Conservation (phyloP, 1,140 invertebrate genomes). For the Lordiphosa mommai region DNA sequence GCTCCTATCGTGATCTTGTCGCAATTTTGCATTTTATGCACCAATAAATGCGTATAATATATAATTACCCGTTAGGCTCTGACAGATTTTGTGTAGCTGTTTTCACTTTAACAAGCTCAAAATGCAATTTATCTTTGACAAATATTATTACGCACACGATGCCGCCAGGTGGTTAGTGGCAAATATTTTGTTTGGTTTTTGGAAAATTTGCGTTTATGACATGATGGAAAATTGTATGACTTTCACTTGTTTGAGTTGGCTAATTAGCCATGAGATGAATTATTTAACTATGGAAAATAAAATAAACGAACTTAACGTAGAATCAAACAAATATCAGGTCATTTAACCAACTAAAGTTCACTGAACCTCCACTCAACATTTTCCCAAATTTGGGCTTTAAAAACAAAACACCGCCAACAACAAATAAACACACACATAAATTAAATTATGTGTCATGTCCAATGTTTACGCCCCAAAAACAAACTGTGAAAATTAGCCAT, state of each 20-base stretch:
- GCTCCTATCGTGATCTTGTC: conserved; percentile 44
- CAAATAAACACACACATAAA: not conserved
- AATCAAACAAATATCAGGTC: too few relatives aligned
- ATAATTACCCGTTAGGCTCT: conserved; percentile 43
- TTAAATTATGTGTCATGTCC: conserved; percentile 25
- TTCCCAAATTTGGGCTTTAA: conserved; percentile 21
- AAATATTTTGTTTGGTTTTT: not conserved
- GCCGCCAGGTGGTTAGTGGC: conserved; percentile 18
- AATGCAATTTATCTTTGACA: conserved; percentile 36
- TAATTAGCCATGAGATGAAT: too few relatives aligned
- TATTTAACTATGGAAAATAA: too few relatives aligned
- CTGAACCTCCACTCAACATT: conserved; percentile 8
- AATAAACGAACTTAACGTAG: too few relatives aligned
- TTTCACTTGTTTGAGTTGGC: not conserved
- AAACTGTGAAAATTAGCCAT: conserved; percentile 66
- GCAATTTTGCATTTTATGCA: conserved; percentile 56
- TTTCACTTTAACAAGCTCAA: conserved; percentile 49
- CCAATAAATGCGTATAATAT: conserved; percentile 61
- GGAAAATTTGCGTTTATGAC: not conserved
- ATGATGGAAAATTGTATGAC: not conserved
- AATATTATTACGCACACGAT: conserved; percentile 73
- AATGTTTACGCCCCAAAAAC: conserved; percentile 29
- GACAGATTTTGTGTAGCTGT: conserved; percentile 21
- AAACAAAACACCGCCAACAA: conserved; percentile 14
- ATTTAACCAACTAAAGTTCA: conserved; percentile 18